Evolutionary conservation across 2,113 vertebrate genomes (phyloP).

Genomic region (Anoura caudifer): DNA sequence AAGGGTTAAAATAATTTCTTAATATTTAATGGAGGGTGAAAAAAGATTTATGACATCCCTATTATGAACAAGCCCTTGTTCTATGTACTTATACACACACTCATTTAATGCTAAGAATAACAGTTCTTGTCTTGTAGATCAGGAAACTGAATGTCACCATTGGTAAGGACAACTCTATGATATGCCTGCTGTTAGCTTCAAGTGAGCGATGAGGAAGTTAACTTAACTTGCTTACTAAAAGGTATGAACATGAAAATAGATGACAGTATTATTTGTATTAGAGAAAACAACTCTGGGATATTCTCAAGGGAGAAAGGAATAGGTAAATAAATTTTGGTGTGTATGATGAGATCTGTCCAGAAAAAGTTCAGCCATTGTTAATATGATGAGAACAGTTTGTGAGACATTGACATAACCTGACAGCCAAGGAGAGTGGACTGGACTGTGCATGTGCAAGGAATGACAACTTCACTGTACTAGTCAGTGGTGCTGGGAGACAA

Average conservation of each 20-base stretch:
- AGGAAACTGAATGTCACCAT: neutral
- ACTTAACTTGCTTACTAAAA: neutral
- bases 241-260: neutral
- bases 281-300: neutral
- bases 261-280: neutral
- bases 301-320: neutral
- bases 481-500: no score
- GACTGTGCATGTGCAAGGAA: no score
- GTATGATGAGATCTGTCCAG: neutral
- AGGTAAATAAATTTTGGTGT: neutral
- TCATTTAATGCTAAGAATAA: neutral
- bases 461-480: no score
- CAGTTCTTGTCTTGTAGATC: neutral
- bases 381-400: no score
- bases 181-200: neutral
- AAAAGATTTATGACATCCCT: neutral
- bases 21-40: neutral
- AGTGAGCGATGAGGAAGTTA: neutral
- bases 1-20: neutral
- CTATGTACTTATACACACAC: neutral
- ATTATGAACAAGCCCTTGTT: neutral
- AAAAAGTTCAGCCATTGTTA: no score
- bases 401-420: no score
- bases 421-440: no score
- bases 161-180: neutral